Base-by-base conservation (phyloP, 2,797 vertebrate species). In the Eospalax fontanierii region DNA sequence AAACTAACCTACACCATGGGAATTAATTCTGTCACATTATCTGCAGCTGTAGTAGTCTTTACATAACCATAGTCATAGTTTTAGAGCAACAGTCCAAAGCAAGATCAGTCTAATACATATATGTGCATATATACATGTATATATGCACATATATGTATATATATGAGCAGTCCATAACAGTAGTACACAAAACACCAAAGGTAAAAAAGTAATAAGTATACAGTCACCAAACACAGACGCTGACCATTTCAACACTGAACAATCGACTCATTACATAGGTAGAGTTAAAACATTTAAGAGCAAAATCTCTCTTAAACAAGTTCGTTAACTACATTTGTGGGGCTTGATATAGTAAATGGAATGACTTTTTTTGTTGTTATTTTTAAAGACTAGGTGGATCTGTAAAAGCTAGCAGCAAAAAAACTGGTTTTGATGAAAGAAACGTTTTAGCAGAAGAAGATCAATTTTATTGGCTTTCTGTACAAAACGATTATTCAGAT, bases 191-290 rank as follows among this genome's bases (percentile, higher is more conserved):
- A 50, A 40, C 1, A 16, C 91, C 5, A 89, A 66, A 91, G 87
- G 40, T 75, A 85, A 92, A 68, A n/a, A 87, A 84, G 73, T 65
- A 63, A 18, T 3, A 54, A 94, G 83, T 78, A 70, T 5, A 89
- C 82, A 94, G 88, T 40, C 88, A 89, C 79, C 87, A 87, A 94
- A 82, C 87, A 97, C 88, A 81, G 89, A 66, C 26, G 43, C 22
- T 95, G 91, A 95, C 90, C 96, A 87, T 26, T 95, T 97, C 33
- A 93, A 87, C 82, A 87, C 50, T 63, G 80, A 83, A 95, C 79
- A 76, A 85, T 74, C 95, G 93, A 90, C 74, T 96, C 6, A 22
- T 93, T 95, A 57, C 75, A 57, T 6, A 96, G 90, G 91, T 73
- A 82, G 66, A 93, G 83, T 38, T 75, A 89, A 97, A 8, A 26